Base-by-base conservation (phyloP, 2,797 vertebrate species). In the Pelobates cultripes region DNA sequence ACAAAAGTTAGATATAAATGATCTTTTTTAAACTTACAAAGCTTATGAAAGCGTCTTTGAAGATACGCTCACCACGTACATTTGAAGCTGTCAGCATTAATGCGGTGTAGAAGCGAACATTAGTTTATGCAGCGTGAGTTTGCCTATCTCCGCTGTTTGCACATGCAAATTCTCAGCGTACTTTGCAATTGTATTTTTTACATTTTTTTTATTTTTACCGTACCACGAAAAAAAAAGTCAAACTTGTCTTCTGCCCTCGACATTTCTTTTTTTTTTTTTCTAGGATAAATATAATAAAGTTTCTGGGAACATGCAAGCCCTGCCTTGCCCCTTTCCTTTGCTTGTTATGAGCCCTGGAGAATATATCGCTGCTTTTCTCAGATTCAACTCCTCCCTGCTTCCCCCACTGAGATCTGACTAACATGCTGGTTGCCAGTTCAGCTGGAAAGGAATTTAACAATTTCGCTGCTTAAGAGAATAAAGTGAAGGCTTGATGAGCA, bases 231-330 rank as follows among this genome's bases (percentile, higher is more conserved):
- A 51, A 51, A 51, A 10, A 51, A 51, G 60, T 68, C 66, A 77
- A 77, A 82, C 69, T 78, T 83, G 61, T 74, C 75, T 74, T 70
- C 51, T 68, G 80, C 61, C 61, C 80, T 77, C 70, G 40, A 73
- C 75, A 60, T 14, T 73, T 80, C 67, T 72, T 79, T 73, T 69
- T 73, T 80, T 79, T 47, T 79, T 67, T 55, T 7, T n/a, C 13
- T 88, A 91, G 91, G 92, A 93, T 94, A 93, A 93, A 93, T 93
- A 94, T 92, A 93, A 92, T 91, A 90, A 88, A 91, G 90, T 92
- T 93, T 94, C 92, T 92, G 92, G 92, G 92, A 93, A 93, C 91
- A 91, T 85, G 90, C 87, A 86, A 84, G 89, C 89, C 69, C 87
- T 92, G 86, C 91, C 92, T 87, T 90, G 92, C 89, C 88, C 90